Base-by-base conservation (phyloP, 2,888 invertebrate species). In the Lepidocyrtoides sp. region DNA sequence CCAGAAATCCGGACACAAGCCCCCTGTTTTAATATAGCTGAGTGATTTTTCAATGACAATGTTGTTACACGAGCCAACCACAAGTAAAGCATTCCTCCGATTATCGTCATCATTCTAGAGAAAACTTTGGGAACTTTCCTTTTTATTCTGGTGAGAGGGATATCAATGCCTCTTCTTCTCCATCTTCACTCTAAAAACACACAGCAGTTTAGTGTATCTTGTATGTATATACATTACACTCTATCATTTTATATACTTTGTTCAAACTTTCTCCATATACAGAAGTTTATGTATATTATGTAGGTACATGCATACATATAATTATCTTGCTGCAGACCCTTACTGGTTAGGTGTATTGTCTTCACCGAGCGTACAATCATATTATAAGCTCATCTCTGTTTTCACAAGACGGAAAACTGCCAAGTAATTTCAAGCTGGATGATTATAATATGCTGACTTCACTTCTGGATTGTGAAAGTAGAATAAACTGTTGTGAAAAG, bases 41-140 rank as follows among this genome's bases (percentile, higher is more conserved):
- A 88, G 88, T 88, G 88, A 88, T 88, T 88, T 88, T 88, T 88
- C 88, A 88, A 88, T 88, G 88, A 88, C 88, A 88, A 82, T 88
- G 88, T 81, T 81, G 88, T 82, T 81, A 81, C 69, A 69, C 41
- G 48, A 88, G 88, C 81, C 81, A 88, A 88, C 88, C 88, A 88
- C 88, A 88, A 88, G 36, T 54, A 44, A 88, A 82, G 81, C 88
- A 88, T 66, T 72, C 81, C 51, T n/a, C n/a, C n/a, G 69, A 88
- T 88, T 88, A 88, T 81, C 81, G 63, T 87, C 87, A 87, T 87
- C 87, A 79, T 88, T 29, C 60, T 66, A 66, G 51, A n/a, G 23
- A 88, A 81, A 88, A 81, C 41, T 88, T 87, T 79, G 77, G 29
- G 41, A 75, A 66, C 36, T 75, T 72, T 36, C 44, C 75, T 36